phyloP scores from a whole-genome alignment of 1,140 invertebrate species.

The Polypedilum vanderplanki region DNA sequence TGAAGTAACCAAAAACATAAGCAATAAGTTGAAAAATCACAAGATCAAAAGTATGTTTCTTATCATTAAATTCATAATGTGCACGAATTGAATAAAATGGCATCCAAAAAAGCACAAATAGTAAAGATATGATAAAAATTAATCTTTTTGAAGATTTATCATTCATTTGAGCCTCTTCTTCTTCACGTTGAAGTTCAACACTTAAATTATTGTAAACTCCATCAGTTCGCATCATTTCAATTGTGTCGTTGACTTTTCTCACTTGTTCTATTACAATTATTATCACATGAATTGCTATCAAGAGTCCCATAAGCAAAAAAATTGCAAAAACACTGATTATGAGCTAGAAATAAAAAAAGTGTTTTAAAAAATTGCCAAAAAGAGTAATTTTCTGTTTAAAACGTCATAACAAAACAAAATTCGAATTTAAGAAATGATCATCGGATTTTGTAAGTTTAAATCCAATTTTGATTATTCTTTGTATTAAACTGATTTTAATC shows the following conservation, averaged over 20 bases:
- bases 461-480: too few relatives aligned
- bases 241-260: neutral
- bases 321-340: neutral
- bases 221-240: neutral
- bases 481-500: too few relatives aligned
- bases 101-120: neutral
- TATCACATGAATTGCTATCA: neutral
- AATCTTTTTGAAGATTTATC: neutral
- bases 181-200: neutral
- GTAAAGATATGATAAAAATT: neutral
- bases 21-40: neutral
- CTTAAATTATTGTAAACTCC: neutral
- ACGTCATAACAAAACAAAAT: too few relatives aligned
- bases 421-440: too few relatives aligned
- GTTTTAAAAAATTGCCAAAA: too few relatives aligned
- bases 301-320: neutral
- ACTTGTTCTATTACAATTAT: neutral
- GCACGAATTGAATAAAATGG: neutral
- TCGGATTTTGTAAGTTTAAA: too few relatives aligned
- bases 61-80: neutral
- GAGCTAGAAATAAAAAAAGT: too few relatives aligned
- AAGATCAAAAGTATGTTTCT: neutral
- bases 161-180: neutral
- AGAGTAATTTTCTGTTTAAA: too few relatives aligned
- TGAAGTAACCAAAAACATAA: neutral